Percentiles rank a stretch among this genome's conserved stretches.
Evolutionary conservation across 2,888 invertebrate genomes (phyloP).

Genomic region (Eupithecia abbreviata): DNA sequence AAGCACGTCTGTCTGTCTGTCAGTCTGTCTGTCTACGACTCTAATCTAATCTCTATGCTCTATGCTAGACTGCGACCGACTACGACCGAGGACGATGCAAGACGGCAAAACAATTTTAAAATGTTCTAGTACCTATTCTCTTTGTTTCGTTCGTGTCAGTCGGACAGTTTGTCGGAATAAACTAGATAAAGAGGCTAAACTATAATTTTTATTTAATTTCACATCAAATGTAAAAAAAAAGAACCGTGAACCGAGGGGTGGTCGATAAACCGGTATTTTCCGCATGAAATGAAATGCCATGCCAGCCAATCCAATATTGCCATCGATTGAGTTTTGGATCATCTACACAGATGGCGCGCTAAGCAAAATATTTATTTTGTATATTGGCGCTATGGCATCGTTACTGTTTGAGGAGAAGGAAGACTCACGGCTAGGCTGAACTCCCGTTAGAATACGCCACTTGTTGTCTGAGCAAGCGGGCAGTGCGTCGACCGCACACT

Average conservation of each 20-base stretch:
- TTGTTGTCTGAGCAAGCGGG: slow-evolving; percentile 80
- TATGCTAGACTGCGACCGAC: too few species aligned
- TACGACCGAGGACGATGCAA: not conserved
- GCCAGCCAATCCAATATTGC: not conserved
- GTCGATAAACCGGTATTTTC: slow-evolving; percentile 49
- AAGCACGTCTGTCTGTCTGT: too few species aligned
- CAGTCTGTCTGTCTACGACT: too few species aligned
- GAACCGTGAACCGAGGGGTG: not conserved
- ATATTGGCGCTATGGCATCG: slow-evolving; percentile 35
- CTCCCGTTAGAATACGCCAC: slow-evolving; percentile 82
- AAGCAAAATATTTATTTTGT: not conserved
- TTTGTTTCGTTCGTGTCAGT: too few species aligned
- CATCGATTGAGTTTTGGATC: not conserved
- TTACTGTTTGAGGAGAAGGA: slow-evolving; percentile 49
- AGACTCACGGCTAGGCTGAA: slow-evolving; percentile 77
- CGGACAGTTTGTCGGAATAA: too few species aligned
- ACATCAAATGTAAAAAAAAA: not conserved
- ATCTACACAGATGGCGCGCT: slow-evolving; percentile 9
- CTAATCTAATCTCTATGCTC: too few species aligned
- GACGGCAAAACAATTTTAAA: not conserved
- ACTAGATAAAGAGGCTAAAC: not conserved
- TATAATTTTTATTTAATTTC: not conserved
- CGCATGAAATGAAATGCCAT: too few species aligned
- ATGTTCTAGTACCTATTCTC: too few species aligned
- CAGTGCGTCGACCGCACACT: slow-evolving; percentile 83